phyloP scores from a whole-genome alignment of 2,888 invertebrate genomes.

The Enoplolaimus lenunculus region DNA sequence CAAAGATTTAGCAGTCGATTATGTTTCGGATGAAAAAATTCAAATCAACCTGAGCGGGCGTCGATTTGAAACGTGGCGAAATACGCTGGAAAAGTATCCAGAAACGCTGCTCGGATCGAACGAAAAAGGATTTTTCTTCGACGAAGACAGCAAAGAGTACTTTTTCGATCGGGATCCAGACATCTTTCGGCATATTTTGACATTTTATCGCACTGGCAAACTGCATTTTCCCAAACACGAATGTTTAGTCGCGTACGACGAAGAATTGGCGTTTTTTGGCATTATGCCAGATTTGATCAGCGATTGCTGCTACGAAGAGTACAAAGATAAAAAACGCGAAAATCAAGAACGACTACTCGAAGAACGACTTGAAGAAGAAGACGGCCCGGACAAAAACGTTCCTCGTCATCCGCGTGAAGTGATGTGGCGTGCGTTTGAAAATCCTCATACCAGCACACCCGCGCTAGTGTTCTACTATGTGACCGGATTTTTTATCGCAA shows the following conservation, averaged over 20 bases:
- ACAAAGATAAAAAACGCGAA: conserved; percentile 92
- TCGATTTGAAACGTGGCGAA: conserved; percentile 95
- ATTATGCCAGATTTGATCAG: conserved; percentile 91
- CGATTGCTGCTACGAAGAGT: conserved; percentile 99
- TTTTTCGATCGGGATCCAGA: conserved; percentile 99
- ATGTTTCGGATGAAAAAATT: conserved; percentile 70
- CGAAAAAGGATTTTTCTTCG: conserved; percentile 95
- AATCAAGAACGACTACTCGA: conserved; percentile 95
- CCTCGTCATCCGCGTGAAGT: too few species aligned
- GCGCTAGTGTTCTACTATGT: conserved; percentile 99
- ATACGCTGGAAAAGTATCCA: conserved; percentile 96
- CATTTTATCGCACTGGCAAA: conserved; percentile 98
- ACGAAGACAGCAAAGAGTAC: conserved; percentile 87
- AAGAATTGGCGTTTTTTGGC: conserved; percentile 96
- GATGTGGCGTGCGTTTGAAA: conserved; percentile 99
- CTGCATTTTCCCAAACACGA: conserved; percentile 98
- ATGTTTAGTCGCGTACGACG: conserved; percentile 95
- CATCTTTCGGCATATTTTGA: conserved; percentile 91
- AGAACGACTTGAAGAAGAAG: conserved; percentile 25
- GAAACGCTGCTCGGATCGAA: conserved; percentile 91
- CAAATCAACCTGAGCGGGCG: conserved; percentile 90
- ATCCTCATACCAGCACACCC: conserved; percentile 93
- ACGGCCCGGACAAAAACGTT: not conserved
- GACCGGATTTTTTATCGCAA: conserved; percentile 97
- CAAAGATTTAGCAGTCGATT: conserved; percentile 38